These are phyloP conservation scores for Axea sp. DNA, from an alignment of 2,888 invertebrate species.

Conservation along the genomic window DNA sequence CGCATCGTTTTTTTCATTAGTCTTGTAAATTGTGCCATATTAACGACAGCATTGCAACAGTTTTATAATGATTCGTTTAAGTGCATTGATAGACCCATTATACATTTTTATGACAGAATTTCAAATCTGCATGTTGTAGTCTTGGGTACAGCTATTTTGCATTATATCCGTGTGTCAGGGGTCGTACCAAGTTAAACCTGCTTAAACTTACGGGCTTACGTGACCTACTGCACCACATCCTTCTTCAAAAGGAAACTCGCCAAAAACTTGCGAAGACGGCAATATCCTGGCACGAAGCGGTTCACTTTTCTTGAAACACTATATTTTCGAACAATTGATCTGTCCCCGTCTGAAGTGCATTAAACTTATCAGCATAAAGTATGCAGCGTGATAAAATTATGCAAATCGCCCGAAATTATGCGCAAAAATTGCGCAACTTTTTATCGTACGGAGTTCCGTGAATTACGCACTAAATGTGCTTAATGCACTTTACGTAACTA, in stretches of 20 bases:
- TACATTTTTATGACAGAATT: constrained; percentile 35
- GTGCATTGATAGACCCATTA: constrained; percentile 22
- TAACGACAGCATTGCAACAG: no score
- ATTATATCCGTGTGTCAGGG: constrained; percentile 51
- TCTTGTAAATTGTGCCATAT: no score
- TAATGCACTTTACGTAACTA: constrained; percentile 46
- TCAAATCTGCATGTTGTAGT: constrained; percentile 48
- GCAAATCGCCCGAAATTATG: constrained; percentile 50
- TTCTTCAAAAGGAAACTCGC: constrained; percentile 58
- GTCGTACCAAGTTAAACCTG: constrained; percentile 57
- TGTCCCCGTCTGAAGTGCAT: constrained; percentile 41
- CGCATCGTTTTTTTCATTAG: no score
- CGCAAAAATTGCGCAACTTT: constrained; percentile 47
- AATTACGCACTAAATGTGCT: constrained; percentile 46
- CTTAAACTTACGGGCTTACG: constrained; percentile 59
- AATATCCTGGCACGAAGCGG: constrained; percentile 58
- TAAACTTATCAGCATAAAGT: constrained; percentile 58
- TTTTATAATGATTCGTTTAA: neutral
- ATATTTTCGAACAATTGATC: constrained; percentile 61
- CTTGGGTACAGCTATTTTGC: constrained; percentile 38
- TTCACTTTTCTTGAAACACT: constrained; percentile 54
- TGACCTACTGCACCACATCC: constrained; percentile 57
- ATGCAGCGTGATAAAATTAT: constrained; percentile 44
- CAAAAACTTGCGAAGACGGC: constrained; percentile 56
- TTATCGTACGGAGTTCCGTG: constrained; percentile 12